Evolutionary conservation across 2,888 invertebrate genomes (phyloP).

Genomic region (Vesta saturnalis): DNA sequence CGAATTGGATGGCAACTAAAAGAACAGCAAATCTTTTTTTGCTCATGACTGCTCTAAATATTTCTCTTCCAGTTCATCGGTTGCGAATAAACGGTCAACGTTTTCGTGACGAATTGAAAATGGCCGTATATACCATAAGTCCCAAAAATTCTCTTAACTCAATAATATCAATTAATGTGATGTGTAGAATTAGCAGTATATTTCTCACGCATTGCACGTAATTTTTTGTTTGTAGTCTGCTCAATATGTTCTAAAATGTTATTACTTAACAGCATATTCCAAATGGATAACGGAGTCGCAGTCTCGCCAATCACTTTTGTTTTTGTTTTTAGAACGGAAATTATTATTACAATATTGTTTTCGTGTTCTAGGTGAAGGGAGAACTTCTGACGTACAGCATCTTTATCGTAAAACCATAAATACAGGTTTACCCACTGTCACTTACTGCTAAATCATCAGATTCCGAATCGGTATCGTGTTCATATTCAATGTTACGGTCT

Average conservation of each 20-base stretch:
- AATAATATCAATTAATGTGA: slow-evolving; percentile 1
- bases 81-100: not conserved
- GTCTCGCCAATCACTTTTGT: not conserved
- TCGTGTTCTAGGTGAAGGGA: slow-evolving; percentile 16
- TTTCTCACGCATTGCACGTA: not conserved
- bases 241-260: slow-evolving; percentile 20
- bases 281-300: not conserved
- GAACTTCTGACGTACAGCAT: slow-evolving; percentile 15
- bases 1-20: not conserved
- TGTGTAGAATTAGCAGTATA: not conserved
- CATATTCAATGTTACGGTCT: not conserved
- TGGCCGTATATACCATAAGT: not conserved
- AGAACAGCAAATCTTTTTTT: slow-evolving; percentile 11
- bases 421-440: not conserved
- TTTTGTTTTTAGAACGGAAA: not conserved
- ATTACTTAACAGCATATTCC: slow-evolving; percentile 8
- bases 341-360: slow-evolving; percentile 3
- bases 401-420: slow-evolving; percentile 20
- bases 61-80: slow-evolving; percentile 4
- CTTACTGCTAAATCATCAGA: not conserved
- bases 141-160: slow-evolving; percentile 9
- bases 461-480: slow-evolving; percentile 8
- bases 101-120: slow-evolving; percentile 7
- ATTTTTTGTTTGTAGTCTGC: slow-evolving; percentile 10
- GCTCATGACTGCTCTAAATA: slow-evolving; percentile 17